Conservation (phyloP, 2,113 vertebrate genomes). For the Dryoscopus gambensis region DNA sequence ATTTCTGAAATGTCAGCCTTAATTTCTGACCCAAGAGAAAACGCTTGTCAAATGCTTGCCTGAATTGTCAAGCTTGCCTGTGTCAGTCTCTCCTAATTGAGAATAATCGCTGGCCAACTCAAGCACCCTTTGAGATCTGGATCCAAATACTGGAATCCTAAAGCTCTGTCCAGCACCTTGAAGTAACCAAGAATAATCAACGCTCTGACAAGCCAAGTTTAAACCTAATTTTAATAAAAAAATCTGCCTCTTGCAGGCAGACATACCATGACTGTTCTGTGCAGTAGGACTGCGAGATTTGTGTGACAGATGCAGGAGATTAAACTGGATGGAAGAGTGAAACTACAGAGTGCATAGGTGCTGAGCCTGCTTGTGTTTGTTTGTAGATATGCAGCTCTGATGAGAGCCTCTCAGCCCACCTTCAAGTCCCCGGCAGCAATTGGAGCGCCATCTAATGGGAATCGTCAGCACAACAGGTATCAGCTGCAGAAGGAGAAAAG, state of each 20-base stretch:
- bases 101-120: background rate
- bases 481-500: background rate
- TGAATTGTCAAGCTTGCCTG: background rate
- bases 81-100: background rate
- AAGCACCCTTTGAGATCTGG: background rate
- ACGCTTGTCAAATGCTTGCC: background rate
- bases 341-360: background rate
- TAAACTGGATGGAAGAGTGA: background rate
- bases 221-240: background rate
- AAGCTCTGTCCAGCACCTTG: background rate
- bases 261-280: background rate
- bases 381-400: constrained; percentile 75
- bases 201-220: background rate
- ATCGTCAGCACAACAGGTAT: constrained; percentile 72
- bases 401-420: constrained; percentile 62
- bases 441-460: constrained; percentile 53
- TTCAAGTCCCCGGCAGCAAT: constrained; percentile 38
- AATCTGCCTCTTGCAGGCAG: background rate
- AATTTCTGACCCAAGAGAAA: background rate
- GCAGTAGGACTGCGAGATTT: background rate
- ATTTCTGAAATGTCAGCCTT: background rate
- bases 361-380: background rate
- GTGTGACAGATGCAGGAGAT: background rate
- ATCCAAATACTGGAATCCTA: background rate
- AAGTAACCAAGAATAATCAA: background rate